Evolutionary conservation across 1,140 invertebrate genomes (phyloP).

Genomic region (Cyclargus thomasi): DNA sequence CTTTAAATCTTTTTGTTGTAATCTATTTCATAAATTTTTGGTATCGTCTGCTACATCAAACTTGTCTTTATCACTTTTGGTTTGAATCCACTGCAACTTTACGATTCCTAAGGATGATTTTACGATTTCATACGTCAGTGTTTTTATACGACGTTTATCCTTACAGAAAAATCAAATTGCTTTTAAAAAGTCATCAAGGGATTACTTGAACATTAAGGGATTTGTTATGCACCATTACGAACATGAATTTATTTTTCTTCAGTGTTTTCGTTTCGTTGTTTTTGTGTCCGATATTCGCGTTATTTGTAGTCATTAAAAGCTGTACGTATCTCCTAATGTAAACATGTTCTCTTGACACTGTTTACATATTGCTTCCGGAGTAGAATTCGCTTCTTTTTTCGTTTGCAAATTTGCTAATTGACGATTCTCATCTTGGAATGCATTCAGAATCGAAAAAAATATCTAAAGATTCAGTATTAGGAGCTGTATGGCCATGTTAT

Average conservation of each 20-base stretch:
- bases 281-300: not conserved
- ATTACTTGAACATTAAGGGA: not conserved
- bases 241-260: not conserved
- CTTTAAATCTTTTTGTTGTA: too few relatives aligned
- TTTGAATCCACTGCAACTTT: not conserved
- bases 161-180: not conserved
- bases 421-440: too few relatives aligned
- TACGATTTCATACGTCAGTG: not conserved
- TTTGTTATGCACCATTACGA: not conserved
- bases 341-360: constrained; percentile 22
- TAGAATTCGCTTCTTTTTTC: not conserved
- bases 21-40: not conserved
- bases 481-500: too few relatives aligned
- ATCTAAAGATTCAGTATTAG: too few relatives aligned
- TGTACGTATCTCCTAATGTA: constrained; percentile 4
- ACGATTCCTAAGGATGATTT: not conserved
- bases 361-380: constrained; percentile 28
- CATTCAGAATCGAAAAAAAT: too few relatives aligned
- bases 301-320: constrained; percentile 8
- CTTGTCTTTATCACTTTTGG: not conserved
- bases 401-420: too few relatives aligned
- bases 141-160: not conserved
- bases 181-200: not conserved
- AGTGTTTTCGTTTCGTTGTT: constrained; percentile 40
- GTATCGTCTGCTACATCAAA: too few relatives aligned